A percentile compares a stretch with the other conserved stretches of the same genome.
phyloP scores from a whole-genome alignment of 2,888 invertebrate species.

The Elysia crispata region DNA sequence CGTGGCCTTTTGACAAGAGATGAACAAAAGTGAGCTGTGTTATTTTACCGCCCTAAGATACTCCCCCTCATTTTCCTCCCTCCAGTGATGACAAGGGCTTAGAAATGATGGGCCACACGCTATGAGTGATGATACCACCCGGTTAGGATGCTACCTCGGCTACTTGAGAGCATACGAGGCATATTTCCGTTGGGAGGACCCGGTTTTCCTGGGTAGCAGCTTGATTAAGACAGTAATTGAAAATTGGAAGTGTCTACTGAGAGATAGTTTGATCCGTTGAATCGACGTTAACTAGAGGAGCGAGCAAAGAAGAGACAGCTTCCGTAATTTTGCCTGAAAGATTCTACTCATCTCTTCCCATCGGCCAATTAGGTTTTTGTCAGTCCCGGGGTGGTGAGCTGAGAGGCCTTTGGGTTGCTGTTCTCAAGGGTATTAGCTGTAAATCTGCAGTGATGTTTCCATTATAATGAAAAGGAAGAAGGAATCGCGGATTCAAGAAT shows the following conservation, averaged over 20 bases:
- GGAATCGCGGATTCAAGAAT: no score
- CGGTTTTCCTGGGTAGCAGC: slow-evolving; percentile 29
- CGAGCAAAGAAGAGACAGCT: background rate
- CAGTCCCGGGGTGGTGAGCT: no score
- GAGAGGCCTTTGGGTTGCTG: no score
- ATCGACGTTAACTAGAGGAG: slow-evolving; percentile 41
- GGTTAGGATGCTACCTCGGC: slow-evolving; percentile 7
- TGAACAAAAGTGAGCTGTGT: slow-evolving; percentile 42
- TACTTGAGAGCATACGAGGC: slow-evolving; percentile 36
- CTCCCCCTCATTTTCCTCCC: slow-evolving; percentile 34
- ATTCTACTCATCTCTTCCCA: background rate
- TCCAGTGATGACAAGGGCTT: background rate
- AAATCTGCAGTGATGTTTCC: no score
- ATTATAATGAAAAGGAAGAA: no score
- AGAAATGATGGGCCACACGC: slow-evolving; percentile 40
- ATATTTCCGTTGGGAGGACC: slow-evolving; percentile 42
- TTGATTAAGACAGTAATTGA: slow-evolving; percentile 46
- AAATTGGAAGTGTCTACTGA: slow-evolving; percentile 31
- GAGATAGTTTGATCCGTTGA: slow-evolving; percentile 40
- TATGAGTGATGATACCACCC: background rate
- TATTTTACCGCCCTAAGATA: slow-evolving; percentile 30
- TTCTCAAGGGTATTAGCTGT: no score
- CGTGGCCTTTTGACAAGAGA: slow-evolving; percentile 33
- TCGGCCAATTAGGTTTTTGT: background rate
- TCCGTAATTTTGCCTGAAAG: background rate